Conservation (phyloP, 2,888 invertebrate genomes). For the Eremobia ochroleuca region DNA sequence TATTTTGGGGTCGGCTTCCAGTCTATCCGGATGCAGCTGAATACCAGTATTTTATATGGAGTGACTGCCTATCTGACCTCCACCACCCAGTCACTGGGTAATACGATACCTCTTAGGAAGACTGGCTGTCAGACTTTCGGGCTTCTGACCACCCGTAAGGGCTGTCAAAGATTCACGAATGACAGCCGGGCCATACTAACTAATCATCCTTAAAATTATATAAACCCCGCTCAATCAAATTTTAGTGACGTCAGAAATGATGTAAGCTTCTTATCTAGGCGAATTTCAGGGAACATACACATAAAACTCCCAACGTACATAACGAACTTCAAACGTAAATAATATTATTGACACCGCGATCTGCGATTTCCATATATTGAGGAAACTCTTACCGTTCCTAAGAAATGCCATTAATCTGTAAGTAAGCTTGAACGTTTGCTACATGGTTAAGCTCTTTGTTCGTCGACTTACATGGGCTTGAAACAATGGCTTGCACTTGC, state of each 20-base stretch:
- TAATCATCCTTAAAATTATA: not conserved
- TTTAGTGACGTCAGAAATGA: not conserved
- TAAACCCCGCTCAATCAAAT: not conserved
- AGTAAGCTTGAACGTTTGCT: conserved; percentile 75
- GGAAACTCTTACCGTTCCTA: conserved; percentile 61
- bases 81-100: no score
- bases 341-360: conserved; percentile 50
- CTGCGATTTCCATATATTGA: conserved; percentile 61
- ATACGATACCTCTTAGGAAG: not conserved
- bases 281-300: conserved; percentile 19
- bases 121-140: not conserved
- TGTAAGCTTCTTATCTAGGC: conserved; percentile 1
- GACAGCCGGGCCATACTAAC: not conserved
- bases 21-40: no score
- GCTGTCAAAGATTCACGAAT: not conserved
- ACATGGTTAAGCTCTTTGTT: conserved; percentile 82
- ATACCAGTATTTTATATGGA: no score
- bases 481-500: conserved; percentile 81
- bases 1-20: no score
- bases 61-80: no score
- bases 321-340: conserved; percentile 45
- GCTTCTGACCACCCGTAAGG: not conserved
- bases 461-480: conserved; percentile 72
- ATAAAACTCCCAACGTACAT: conserved; percentile 23
- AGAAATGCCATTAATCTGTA: conserved; percentile 77